A percentile compares a stretch with the other conserved stretches of the same genome.
Conservation (phyloP, 1,140 invertebrate genomes). For the Neuroterus valhalla region DNA sequence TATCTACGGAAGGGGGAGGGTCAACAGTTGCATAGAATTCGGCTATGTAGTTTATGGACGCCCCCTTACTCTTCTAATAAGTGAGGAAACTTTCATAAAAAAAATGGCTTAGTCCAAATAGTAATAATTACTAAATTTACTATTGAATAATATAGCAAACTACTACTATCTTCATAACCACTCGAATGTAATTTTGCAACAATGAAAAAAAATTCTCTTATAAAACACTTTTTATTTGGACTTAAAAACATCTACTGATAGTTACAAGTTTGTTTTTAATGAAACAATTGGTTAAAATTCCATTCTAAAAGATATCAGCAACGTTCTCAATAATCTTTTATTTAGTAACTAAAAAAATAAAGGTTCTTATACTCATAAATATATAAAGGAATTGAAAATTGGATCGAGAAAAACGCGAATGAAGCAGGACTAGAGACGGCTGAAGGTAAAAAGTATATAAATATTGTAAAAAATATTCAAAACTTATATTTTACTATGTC, state of each 20-base stretch:
- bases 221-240: conserved; percentile 17
- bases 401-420: background rate
- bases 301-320: background rate
- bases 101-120: too few relatives aligned
- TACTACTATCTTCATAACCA: too few relatives aligned
- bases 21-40: too few relatives aligned
- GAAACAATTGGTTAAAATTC: conserved; percentile 12
- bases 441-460: conserved; percentile 51
- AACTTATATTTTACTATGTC: conserved; percentile 69
- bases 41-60: too few relatives aligned
- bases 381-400: background rate
- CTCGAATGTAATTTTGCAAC: background rate
- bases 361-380: background rate
- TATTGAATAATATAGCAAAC: too few relatives aligned
- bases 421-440: conserved; percentile 32
- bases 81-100: background rate
- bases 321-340: background rate
- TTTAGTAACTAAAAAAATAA: conserved; percentile 10
- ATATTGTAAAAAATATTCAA: conserved; percentile 70
- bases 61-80: too few relatives aligned
- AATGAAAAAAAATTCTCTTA: background rate
- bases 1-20: too few relatives aligned
- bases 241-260: conserved; percentile 1
- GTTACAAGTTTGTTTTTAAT: conserved; percentile 17
- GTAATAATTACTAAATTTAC: too few relatives aligned